Percentiles rank a stretch among this genome's conserved stretches.
phyloP scores from a whole-genome alignment of 2,797 vertebrate genomes.

The Oophaga sylvatica region DNA sequence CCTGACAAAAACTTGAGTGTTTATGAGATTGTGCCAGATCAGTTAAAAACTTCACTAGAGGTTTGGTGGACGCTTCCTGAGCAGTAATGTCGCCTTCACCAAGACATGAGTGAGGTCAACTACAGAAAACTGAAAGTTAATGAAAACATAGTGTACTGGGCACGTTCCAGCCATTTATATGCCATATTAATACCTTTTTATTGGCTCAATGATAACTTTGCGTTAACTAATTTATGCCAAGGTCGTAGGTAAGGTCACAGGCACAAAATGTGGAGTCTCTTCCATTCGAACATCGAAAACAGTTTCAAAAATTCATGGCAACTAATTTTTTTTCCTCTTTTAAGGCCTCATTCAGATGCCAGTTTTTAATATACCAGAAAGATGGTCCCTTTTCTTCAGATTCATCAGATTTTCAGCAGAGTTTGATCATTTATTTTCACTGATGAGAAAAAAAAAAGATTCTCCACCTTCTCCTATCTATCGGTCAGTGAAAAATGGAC shows the following conservation, averaged over 20 bases:
- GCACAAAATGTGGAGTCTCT: constrained; percentile 39
- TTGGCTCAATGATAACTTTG: constrained; percentile 39
- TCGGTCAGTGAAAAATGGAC: too few species aligned
- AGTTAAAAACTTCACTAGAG: constrained; percentile 46
- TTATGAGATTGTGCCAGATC: constrained; percentile 53
- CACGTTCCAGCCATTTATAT: constrained; percentile 24
- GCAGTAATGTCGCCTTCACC: constrained; percentile 44
- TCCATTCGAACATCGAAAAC: constrained; percentile 22
- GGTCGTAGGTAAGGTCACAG: constrained; percentile 51
- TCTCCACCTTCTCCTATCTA: too few species aligned
- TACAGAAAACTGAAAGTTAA: constrained; percentile 47
- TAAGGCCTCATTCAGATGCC: too few species aligned
- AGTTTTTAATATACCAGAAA: too few species aligned
- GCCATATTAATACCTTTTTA: constrained; percentile 50
- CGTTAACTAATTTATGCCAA: constrained; percentile 55
- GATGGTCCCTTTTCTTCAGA: too few species aligned
- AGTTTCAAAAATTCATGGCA: not conserved
- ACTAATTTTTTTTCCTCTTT: too few species aligned
- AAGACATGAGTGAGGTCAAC: constrained; percentile 41
- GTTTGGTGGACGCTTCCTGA: constrained; percentile 45
- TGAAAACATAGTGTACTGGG: constrained; percentile 34
- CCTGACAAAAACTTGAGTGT: constrained; percentile 33
- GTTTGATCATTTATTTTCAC: too few species aligned
- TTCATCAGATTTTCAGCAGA: too few species aligned
- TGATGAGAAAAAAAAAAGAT: too few species aligned